A percentile compares a stretch with the other conserved stretches of the same genome.
phyloP scores from a whole-genome alignment of 2,888 invertebrate species.

The Drosophila kokeensis region DNA sequence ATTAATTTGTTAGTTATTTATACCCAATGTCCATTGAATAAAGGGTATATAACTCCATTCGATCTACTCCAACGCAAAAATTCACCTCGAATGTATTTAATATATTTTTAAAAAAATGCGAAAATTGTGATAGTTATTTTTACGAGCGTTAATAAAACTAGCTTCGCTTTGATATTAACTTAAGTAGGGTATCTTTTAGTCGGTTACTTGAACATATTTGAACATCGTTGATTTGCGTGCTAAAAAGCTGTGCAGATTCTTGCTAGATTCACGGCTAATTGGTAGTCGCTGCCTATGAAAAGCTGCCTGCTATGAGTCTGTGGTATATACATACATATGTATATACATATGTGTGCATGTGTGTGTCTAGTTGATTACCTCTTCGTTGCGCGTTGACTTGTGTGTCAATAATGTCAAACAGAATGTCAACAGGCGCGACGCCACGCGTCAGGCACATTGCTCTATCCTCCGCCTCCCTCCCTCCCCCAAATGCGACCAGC shows the following conservation, averaged over 20 bases:
- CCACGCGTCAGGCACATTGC: conserved; percentile 65
- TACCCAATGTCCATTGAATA: conserved; percentile 22
- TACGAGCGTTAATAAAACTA: background rate
- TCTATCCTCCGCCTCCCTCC: conserved; percentile 21
- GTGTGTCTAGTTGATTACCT: conserved; percentile 43
- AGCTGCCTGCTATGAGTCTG: conserved; percentile 35
- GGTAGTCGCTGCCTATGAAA: conserved; percentile 32
- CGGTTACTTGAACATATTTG: background rate
- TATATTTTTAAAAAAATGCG: background rate
- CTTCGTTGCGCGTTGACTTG: conserved; percentile 61
- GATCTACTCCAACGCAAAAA: background rate
- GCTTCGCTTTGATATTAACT: background rate
- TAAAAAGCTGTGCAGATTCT: conserved; percentile 13
- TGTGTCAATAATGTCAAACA: conserved; percentile 78
- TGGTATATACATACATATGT: no score
- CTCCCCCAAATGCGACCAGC: conserved; percentile 1
- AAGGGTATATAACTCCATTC: conserved; percentile 25
- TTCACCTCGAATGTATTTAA: background rate
- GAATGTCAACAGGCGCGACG: conserved; percentile 73
- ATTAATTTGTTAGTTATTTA: background rate
- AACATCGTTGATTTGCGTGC: background rate
- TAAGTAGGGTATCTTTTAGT: background rate
- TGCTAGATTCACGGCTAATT: conserved; percentile 50
- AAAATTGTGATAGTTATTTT: background rate
- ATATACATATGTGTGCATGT: background rate